Conservation (phyloP, 2,113 vertebrate genomes). For the Hymenochirus boettgeri region DNA sequence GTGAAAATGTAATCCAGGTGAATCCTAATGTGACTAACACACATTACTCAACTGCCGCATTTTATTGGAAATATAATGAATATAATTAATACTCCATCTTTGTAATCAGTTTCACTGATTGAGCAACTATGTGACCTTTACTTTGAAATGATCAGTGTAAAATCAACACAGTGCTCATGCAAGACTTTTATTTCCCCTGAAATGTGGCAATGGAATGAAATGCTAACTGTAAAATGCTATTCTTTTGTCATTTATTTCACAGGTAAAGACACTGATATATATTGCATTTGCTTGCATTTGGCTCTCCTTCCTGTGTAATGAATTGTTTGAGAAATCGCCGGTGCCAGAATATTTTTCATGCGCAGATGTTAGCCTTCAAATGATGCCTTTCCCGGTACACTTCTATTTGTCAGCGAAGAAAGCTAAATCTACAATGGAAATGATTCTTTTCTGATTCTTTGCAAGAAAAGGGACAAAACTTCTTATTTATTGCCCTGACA, state of each 20-base stretch:
- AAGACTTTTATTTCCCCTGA: background rate
- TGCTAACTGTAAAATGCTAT: slow-evolving; percentile 15
- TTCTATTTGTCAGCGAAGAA: background rate
- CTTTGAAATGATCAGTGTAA: too few relatives aligned
- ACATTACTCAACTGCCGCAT: too few relatives aligned
- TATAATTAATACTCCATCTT: too few relatives aligned
- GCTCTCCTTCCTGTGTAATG: slow-evolving; percentile 4
- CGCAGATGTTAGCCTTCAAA: background rate
- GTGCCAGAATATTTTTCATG: slow-evolving; percentile 1
- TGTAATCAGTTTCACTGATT: too few relatives aligned
- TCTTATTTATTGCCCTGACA: slow-evolving; percentile 6
- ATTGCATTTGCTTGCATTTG: background rate
- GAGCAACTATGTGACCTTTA: too few relatives aligned
- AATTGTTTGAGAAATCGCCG: slow-evolving; percentile 9
- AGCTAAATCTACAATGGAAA: background rate
- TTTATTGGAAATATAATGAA: too few relatives aligned
- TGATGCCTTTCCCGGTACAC: accelerated
- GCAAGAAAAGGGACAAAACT: background rate
- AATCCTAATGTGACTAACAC: too few relatives aligned
- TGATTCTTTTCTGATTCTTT: background rate
- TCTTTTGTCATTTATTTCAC: slow-evolving; percentile 13
- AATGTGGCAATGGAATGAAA: background rate
- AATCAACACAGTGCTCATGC: too few relatives aligned
- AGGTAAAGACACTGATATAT: background rate
- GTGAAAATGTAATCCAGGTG: too few relatives aligned